These are phyloP conservation scores for Clinocottus analis DNA, from an alignment of 2,113 vertebrate genomes.

Conservation along the genomic window DNA sequence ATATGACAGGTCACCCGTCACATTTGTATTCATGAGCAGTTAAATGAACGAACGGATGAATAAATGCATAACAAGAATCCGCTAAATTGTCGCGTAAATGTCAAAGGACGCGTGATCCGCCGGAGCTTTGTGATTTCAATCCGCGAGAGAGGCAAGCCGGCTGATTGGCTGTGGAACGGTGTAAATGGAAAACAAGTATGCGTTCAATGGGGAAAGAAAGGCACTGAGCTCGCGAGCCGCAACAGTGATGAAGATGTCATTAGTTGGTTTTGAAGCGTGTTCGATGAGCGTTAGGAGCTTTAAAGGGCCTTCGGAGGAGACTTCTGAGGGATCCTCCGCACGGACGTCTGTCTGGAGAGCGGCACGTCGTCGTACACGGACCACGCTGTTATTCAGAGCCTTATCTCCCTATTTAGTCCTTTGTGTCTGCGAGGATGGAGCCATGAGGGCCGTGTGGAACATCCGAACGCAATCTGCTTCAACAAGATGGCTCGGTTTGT, in stretches of 20 bases:
- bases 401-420: slow-evolving; percentile 56
- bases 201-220: slow-evolving; percentile 10
- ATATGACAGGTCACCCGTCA: slow-evolving; percentile 72
- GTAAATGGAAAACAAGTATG: slow-evolving; percentile 44
- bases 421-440: slow-evolving; percentile 60
- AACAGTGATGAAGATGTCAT: slow-evolving; percentile 39
- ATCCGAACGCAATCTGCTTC: slow-evolving; percentile 68
- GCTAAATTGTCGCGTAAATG: slow-evolving; percentile 78
- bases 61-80: slow-evolving; percentile 80
- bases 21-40: slow-evolving; percentile 81
- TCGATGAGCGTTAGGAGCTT: slow-evolving; percentile 19
- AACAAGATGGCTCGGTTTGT: slow-evolving; percentile 70
- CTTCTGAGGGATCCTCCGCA: slow-evolving; percentile 17
- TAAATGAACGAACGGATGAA: slow-evolving; percentile 79
- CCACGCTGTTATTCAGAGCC: slow-evolving; percentile 13
- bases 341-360: slow-evolving; percentile 21
- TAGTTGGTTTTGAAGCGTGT: slow-evolving; percentile 16
- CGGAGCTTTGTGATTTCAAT: slow-evolving; percentile 67
- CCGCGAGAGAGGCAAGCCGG: slow-evolving; percentile 17
- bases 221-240: neutral
- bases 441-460: slow-evolving; percentile 62
- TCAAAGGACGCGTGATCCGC: slow-evolving; percentile 72
- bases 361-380: slow-evolving; percentile 32
- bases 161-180: slow-evolving; percentile 45
- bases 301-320: slow-evolving; percentile 17